Base-by-base conservation (phyloP, 2,888 invertebrate genomes). In the Drosophila imparisetae region DNA sequence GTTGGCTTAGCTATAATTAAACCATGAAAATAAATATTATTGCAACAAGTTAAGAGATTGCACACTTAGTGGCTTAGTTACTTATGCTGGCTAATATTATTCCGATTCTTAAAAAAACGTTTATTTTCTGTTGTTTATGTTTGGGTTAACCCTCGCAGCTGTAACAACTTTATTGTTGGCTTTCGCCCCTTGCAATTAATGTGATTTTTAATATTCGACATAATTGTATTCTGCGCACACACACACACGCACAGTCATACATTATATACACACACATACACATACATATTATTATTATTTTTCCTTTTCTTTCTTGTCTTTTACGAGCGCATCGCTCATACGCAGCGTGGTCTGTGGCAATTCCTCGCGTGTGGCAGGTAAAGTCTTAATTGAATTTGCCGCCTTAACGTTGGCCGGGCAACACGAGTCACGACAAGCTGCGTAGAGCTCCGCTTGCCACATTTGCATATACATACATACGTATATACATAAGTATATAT, bases 321-420 rank as follows among this genome's bases (percentile, higher is more conserved):
- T 74, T 66, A 66, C 36, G 65, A 59, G 62, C 67, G 62, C 68
- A 68, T 76, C 62, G 60, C 68, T 62, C 72, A 77, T 68, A 72
- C 67, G 76, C 72, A 64, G 24, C 50, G 36, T 48, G 59, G 69
- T 63, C 53, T 36, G 54, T 34, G 50, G 50, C 61, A 72, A 67
- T 76, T 62, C 72, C 40, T 67, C 29, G 76, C 76, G 81, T 75
- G 84, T 65, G 84, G 72, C 80, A 83, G 80, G 83, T 78, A 80
- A 78, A 70, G 69, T 73, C 86, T 83, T 83, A 86, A 83, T 83
- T 83, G 73, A 86, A 83, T 83, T 86, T 72, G 57, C 53, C 57
- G 69, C 72, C 63, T 71, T 36, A 67, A 45, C 63, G 77, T 85
- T 80, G 80, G 77, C 82, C 52, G 8, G 75, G 81, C 60, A 81